Conservation (phyloP, 1,140 invertebrate species). For the Papilio xuthus region DNA sequence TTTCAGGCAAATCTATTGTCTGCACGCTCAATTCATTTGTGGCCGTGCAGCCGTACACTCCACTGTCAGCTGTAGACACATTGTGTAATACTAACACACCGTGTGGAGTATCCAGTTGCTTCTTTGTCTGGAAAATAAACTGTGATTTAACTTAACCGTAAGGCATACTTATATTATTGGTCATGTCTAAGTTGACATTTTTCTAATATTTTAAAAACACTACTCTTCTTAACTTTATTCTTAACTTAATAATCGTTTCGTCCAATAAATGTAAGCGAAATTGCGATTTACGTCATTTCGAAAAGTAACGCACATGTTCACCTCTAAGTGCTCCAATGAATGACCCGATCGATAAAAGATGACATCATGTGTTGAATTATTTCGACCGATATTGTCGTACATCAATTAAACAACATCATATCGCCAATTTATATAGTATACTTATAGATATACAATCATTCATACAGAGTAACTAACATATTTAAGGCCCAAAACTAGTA, state of each 20-base stretch:
- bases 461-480: neutral
- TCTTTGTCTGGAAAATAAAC: slow-evolving; percentile 51
- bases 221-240: too few species aligned
- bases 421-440: slow-evolving; percentile 4
- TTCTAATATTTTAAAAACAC: too few species aligned
- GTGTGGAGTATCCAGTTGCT: slow-evolving; percentile 82
- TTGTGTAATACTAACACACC: slow-evolving; percentile 85
- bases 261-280: slow-evolving; percentile 12
- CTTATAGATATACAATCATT: neutral
- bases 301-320: slow-evolving; percentile 15
- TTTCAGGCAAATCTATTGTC: slow-evolving; percentile 61
- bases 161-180: neutral
- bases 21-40: slow-evolving; percentile 77
- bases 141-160: neutral
- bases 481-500: neutral
- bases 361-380: slow-evolving; percentile 8
- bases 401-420: neutral
- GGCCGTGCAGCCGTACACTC: slow-evolving; percentile 85
- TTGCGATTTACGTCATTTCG: neutral
- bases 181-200: too few species aligned
- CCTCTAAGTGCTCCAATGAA: slow-evolving; percentile 18
- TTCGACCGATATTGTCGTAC: neutral
- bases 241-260: neutral
- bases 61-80: slow-evolving; percentile 84
- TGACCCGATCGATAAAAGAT: slow-evolving; percentile 16